A percentile compares a stretch with the other conserved stretches of the same genome.
phyloP scores from a whole-genome alignment of 2,888 invertebrate genomes.

The Pollenia angustigena region DNA sequence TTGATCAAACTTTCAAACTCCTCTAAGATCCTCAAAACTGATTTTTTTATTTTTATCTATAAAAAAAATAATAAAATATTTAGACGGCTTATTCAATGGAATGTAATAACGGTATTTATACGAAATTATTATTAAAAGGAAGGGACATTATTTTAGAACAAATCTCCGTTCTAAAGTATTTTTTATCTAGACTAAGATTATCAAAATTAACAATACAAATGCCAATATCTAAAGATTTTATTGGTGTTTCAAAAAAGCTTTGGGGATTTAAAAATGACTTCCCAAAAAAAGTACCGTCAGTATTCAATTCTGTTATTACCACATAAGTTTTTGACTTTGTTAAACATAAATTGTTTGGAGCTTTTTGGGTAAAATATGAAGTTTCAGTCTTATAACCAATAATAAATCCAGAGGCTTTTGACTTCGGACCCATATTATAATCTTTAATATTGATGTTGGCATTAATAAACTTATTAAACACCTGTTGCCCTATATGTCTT shows the following conservation, averaged over 20 bases:
- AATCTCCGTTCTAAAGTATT: not conserved
- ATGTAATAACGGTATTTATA: constrained; percentile 13
- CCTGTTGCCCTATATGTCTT: not conserved
- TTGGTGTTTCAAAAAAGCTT: constrained; percentile 12
- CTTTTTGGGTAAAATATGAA: not conserved
- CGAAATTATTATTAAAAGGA: constrained; percentile 9
- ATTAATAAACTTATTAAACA: constrained; percentile 14
- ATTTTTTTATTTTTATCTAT: constrained; percentile 1
- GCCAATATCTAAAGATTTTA: constrained; percentile 5
- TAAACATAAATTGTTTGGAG: constrained; percentile 8
- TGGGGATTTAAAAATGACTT: constrained; percentile 14
- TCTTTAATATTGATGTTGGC: not conserved
- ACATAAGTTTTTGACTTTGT: not conserved
- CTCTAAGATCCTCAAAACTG: too few relatives aligned
- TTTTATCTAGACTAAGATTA: not conserved
- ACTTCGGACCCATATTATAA: not conserved
- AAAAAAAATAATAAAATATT: not conserved
- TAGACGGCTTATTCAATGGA: not conserved
- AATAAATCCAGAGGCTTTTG: not conserved
- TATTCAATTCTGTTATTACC: not conserved
- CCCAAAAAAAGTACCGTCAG: not conserved
- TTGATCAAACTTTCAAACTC: not conserved
- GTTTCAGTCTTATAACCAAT: constrained; percentile 1
- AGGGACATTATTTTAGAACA: constrained; percentile 12
- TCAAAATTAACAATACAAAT: not conserved